phyloP scores from a whole-genome alignment of 35 echinoderm and acorn worm species.

The Heliocidaris tuberculata region DNA sequence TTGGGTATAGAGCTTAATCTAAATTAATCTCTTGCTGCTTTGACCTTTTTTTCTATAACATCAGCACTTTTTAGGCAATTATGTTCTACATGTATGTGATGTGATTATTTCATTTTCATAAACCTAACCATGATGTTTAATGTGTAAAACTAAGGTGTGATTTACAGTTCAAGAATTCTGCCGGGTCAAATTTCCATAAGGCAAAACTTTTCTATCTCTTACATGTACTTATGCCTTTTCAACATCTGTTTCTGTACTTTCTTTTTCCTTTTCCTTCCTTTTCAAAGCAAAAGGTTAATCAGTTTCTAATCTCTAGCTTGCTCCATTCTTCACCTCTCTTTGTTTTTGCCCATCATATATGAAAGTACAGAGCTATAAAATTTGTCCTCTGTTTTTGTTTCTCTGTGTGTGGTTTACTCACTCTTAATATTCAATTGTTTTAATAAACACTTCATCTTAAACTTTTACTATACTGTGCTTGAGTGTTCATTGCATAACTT shows the following conservation, averaged over 20 bases:
- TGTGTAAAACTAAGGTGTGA: not conserved
- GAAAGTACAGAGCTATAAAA: not conserved
- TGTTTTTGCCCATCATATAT: not conserved
- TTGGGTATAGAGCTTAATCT: not conserved
- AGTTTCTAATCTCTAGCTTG: not conserved
- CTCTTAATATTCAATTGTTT: not conserved
- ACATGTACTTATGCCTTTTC: not conserved
- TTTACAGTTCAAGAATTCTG: not conserved
- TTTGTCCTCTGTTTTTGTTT: not conserved
- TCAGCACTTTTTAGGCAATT: not conserved
- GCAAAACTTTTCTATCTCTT: not conserved
- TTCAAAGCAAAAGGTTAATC: not conserved
- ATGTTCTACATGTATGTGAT: not conserved
- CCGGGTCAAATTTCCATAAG: not conserved
- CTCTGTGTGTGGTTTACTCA: not conserved
- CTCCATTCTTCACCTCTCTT: not conserved
- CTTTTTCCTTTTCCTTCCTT: not conserved
- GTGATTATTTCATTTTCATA: not conserved
- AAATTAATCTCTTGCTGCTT: not conserved
- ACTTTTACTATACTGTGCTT: not conserved
- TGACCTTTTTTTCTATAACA: not conserved
- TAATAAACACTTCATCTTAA: slow-evolving; percentile 12
- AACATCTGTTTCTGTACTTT: not conserved
- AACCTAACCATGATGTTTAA: not conserved
- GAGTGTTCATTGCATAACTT: not conserved